Conservation (phyloP, 2,888 invertebrate genomes). For the Eupeodes latifasciatus region DNA sequence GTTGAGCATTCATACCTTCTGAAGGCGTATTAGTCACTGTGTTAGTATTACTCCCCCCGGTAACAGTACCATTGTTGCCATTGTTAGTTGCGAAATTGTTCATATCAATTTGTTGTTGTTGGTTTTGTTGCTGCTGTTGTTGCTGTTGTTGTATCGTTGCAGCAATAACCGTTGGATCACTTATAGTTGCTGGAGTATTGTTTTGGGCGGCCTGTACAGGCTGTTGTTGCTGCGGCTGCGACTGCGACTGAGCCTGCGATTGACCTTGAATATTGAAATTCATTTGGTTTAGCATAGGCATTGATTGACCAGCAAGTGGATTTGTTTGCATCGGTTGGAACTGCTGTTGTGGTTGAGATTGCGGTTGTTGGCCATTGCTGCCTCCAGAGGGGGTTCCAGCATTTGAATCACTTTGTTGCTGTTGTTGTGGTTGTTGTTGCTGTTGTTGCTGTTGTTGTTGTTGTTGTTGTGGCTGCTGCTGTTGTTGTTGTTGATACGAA, state of each 20-base stretch:
- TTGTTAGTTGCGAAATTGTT: conserved; percentile 79
- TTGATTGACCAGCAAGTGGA: conserved; percentile 79
- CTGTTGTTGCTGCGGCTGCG: conserved; percentile 75
- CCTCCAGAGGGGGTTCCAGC: conserved; percentile 71
- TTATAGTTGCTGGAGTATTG: conserved; percentile 81
- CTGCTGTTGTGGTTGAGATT: conserved; percentile 78
- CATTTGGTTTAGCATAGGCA: conserved; percentile 81
- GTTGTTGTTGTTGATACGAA: conserved; percentile 59
- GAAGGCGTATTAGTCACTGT: not conserved
- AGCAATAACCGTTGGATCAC: conserved; percentile 80
- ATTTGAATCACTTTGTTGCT: conserved; percentile 66
- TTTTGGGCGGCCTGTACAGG: conserved; percentile 78
- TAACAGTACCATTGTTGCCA: conserved; percentile 84
- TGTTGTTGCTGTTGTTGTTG: conserved; percentile 78
- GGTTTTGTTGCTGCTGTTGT: conserved; percentile 74
- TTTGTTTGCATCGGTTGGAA: conserved; percentile 62
- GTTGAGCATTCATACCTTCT: not conserved
- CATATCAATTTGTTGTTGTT: conserved; percentile 66
- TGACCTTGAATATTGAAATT: conserved; percentile 79
- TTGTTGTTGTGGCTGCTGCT: conserved; percentile 69
- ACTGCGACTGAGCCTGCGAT: conserved; percentile 70
- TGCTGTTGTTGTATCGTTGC: conserved; percentile 77
- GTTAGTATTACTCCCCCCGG: conserved; percentile 80
- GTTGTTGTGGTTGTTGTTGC: conserved; percentile 78
- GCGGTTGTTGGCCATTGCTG: conserved; percentile 79